These are phyloP conservation scores for Clanis bilineata DNA, from an alignment of 2,888 invertebrate species.

Conservation along the genomic window DNA sequence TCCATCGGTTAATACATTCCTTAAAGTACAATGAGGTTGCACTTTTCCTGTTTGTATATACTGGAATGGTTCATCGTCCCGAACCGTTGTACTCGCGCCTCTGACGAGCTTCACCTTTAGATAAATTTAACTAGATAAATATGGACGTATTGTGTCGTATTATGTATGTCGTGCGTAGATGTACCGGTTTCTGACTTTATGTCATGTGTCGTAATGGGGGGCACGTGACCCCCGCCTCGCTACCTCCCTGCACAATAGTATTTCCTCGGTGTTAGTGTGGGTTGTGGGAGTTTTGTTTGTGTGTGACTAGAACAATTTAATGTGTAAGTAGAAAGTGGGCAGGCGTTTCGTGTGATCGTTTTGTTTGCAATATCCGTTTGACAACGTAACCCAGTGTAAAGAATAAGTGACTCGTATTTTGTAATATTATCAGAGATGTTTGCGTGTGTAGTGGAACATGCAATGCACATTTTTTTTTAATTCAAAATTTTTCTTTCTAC, in stretches of 20 bases:
- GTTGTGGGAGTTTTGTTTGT: neutral
- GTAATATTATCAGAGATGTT: neutral
- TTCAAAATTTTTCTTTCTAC: too few relatives aligned
- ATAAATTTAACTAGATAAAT: neutral
- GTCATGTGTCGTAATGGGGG: neutral
- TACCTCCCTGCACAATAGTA: neutral
- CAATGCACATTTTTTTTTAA: too few relatives aligned
- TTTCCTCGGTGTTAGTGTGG: neutral
- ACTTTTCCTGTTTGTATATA: neutral
- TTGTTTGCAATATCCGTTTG: neutral
- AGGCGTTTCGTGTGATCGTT: neutral
- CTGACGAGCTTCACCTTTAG: conserved; percentile 11
- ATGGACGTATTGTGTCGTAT: neutral
- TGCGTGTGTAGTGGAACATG: neutral
- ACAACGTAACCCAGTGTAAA: neutral
- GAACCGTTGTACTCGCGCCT: neutral
- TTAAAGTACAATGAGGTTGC: neutral
- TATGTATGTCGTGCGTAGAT: neutral
- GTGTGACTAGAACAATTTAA: conserved; percentile 6
- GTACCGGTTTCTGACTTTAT: neutral
- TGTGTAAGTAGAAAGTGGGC: neutral
- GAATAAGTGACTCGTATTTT: neutral
- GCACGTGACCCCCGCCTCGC: neutral
- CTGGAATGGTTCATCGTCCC: neutral
- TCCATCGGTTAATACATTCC: neutral